A percentile compares a stretch with the other conserved stretches of the same genome.
phyloP scores from a whole-genome alignment of 1,140 invertebrate genomes.

The Eubasilissa regina region DNA sequence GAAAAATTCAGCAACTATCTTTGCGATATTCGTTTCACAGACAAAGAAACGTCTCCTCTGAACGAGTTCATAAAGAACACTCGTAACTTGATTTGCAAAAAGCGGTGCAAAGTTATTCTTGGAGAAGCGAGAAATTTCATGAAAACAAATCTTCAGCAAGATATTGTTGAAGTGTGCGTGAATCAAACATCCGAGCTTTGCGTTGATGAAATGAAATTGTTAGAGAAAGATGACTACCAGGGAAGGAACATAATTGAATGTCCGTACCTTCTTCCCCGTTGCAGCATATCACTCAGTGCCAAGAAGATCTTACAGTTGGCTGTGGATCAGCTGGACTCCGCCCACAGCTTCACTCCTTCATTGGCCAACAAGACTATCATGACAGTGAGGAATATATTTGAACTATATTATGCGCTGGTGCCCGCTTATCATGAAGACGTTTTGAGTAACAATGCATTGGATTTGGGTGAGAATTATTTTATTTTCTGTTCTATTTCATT shows the following conservation, averaged over 20 bases:
- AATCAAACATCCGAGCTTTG: slow-evolving; percentile 43
- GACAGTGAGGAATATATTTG: slow-evolving; percentile 67
- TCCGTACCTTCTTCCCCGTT: slow-evolving; percentile 66
- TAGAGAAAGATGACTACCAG: slow-evolving; percentile 62
- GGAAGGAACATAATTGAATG: slow-evolving; percentile 63
- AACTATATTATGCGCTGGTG: slow-evolving; percentile 68
- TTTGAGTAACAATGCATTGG: slow-evolving; percentile 66
- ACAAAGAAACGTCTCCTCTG: slow-evolving; percentile 64
- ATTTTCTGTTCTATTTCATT: too few relatives aligned
- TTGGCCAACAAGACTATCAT: slow-evolving; percentile 64
- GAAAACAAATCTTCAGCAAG: slow-evolving; percentile 65
- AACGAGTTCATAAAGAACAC: slow-evolving; percentile 67
- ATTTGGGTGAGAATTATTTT: slow-evolving; percentile 65
- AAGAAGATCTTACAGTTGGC: slow-evolving; percentile 66
- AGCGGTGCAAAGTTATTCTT: slow-evolving; percentile 69
- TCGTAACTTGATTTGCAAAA: slow-evolving; percentile 67
- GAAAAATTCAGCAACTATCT: slow-evolving; percentile 69
- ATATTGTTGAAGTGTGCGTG: slow-evolving; percentile 63
- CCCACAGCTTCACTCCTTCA: slow-evolving; percentile 64
- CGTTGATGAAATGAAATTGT: slow-evolving; percentile 64
- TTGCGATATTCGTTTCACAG: slow-evolving; percentile 67
- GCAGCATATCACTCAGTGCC: slow-evolving; percentile 67
- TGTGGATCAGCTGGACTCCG: slow-evolving; percentile 67
- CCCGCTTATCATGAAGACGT: slow-evolving; percentile 67
- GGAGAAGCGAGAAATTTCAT: slow-evolving; percentile 64